Base-by-base conservation (phyloP, 2,797 vertebrate species). In the Podarcis siculus region DNA sequence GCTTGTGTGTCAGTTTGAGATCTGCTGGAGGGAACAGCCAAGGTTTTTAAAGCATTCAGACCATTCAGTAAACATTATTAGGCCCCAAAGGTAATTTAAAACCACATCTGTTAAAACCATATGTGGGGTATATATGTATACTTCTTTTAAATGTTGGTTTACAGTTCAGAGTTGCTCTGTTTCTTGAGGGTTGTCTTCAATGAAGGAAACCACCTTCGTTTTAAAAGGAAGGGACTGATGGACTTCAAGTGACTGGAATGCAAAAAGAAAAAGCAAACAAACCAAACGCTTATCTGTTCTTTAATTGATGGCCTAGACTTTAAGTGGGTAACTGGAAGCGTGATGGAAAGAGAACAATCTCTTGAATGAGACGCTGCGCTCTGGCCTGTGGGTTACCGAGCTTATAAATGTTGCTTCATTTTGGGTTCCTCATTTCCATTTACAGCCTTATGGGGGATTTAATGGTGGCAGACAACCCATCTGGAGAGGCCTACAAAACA, bases 71-170 rank as follows among this genome's bases (percentile, higher is more conserved):
- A 82, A 87, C 87, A 92, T 94, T 91, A 92, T 92, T 78, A 93
- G 90, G 91, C 90, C 88, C 89, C 93, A 72, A 83, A 0, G 92
- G 95, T 91, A 93, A 93, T 94, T 95, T 94, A 94, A 95, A 91
- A 75, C 32, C 79, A 83, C 89, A 94, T 94, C 96, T 92, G 91
- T 94, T 95, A 92, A 90, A 88, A 82, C 80, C 88, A 89, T 89
- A 89, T 92, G 86, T 89, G n/a, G 86, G 75, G 13, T 58, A 76
- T 87, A 61, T 83, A 42, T n/a, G n/a, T 42, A 86, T 86, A 84
- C 55, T 10, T 83, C 64, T 86, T 81, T 87, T 39, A 67, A 21
- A 25, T 69, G 10, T 72, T 80, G 3, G 0, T 64, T 8, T 49
- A 71, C 32, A 32, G 39, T 89, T 86, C 84, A 25, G 55, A n/a